A percentile compares a stretch with the other conserved stretches of the same genome.
These are phyloP conservation scores for Mycogona germanica DNA, from an alignment of 2,888 invertebrate species.

Conservation along the genomic window DNA sequence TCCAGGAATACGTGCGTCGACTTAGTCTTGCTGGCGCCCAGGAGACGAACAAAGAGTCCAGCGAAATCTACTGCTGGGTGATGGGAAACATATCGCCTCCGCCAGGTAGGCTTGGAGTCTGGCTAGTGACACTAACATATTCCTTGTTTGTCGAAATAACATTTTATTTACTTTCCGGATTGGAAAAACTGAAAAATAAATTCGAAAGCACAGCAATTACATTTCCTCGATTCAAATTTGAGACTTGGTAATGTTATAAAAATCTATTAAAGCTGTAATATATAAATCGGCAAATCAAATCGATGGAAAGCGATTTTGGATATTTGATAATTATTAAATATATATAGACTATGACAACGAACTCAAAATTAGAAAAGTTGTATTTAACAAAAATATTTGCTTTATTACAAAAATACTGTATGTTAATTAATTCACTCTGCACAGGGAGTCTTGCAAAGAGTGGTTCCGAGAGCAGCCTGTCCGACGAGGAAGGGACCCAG, in stretches of 20 bases:
- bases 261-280: no score
- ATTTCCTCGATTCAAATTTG: not conserved
- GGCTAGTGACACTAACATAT: not conserved
- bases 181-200: no score
- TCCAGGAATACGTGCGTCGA: conserved; percentile 26
- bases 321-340: no score
- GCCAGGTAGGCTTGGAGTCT: conserved; percentile 2
- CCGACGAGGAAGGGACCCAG: conserved; percentile 46
- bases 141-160: not conserved
- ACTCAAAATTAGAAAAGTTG: no score
- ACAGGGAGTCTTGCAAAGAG: conserved; percentile 54
- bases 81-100: conserved; percentile 11
- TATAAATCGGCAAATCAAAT: no score
- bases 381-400: no score
- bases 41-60: conserved; percentile 12
- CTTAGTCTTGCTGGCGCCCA: conserved; percentile 22
- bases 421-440: conserved; percentile 13
- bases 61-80: conserved; percentile 7
- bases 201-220: no score
- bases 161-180: not conserved
- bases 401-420: no score
- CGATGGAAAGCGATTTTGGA: no score
- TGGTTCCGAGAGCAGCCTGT: conserved; percentile 77
- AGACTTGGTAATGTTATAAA: no score
- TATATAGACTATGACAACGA: no score